Percentiles rank a stretch among this genome's conserved stretches.
Conservation (phyloP, 2,113 vertebrate species). For the Menura novaehollandiae region DNA sequence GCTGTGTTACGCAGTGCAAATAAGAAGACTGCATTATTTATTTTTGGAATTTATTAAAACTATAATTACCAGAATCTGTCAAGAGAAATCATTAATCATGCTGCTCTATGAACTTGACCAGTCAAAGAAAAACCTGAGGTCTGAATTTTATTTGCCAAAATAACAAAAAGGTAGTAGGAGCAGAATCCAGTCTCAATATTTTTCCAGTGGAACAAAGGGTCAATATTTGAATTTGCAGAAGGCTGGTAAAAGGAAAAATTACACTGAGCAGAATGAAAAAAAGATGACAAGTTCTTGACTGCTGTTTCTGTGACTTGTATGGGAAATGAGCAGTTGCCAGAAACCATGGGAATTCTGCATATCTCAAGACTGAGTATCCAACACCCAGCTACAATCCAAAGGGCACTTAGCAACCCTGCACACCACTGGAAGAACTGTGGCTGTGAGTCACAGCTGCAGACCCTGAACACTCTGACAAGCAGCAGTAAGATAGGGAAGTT, state of each 20-base stretch:
- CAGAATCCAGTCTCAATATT: not conserved
- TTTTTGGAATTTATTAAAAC: constrained; percentile 15
- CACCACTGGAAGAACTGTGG: not conserved
- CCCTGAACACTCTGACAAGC: not conserved
- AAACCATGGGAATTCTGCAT: not conserved
- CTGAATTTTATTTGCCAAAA: constrained; percentile 9
- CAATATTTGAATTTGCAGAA: not conserved
- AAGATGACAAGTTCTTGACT: not conserved
- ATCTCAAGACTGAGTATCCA: not conserved
- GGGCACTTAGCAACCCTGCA: not conserved
- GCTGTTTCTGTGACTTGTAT: not conserved
- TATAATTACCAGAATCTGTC: not conserved
- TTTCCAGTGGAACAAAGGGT: not conserved
- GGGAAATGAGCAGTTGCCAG: not conserved
- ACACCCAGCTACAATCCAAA: not conserved
- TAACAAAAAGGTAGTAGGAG: not conserved
- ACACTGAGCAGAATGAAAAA: not conserved
- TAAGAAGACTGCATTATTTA: not conserved
- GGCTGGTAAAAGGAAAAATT: not conserved
- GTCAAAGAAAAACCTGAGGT: not conserved
- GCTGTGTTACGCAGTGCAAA: not conserved
- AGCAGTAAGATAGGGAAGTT: not conserved
- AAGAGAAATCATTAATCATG: not conserved
- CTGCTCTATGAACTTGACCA: not conserved
- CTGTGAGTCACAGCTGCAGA: not conserved